A percentile compares a stretch with the other conserved stretches of the same genome.
These are phyloP conservation scores for Brachypterus glaber DNA, from an alignment of 2,888 invertebrate genomes.

Conservation along the genomic window DNA sequence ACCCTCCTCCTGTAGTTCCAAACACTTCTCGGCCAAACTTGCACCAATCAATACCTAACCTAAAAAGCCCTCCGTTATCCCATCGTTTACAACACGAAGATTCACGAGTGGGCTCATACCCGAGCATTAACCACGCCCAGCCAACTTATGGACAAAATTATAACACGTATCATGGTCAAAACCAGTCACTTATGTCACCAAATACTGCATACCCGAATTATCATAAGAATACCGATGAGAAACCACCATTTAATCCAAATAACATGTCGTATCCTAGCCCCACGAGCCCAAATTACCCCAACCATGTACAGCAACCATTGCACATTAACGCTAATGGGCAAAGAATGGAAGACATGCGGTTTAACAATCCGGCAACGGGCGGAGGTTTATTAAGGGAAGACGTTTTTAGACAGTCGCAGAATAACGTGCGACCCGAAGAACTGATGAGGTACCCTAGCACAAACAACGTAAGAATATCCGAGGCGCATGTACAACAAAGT, in stretches of 20 bases:
- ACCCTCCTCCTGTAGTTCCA: slow-evolving; percentile 30
- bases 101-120: slow-evolving; percentile 31
- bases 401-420: slow-evolving; percentile 34
- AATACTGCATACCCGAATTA: slow-evolving; percentile 23
- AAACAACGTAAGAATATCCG: slow-evolving; percentile 31
- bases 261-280: slow-evolving; percentile 32
- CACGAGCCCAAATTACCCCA: slow-evolving; percentile 24
- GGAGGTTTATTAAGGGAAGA: slow-evolving; percentile 34
- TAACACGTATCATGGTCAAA: slow-evolving; percentile 15
- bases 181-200: slow-evolving; percentile 15
- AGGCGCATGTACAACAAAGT: slow-evolving; percentile 30
- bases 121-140: slow-evolving; percentile 28
- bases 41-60: slow-evolving; percentile 42
- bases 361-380: slow-evolving; percentile 22
- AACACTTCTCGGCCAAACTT: slow-evolving; percentile 29
- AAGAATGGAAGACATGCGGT: slow-evolving; percentile 19
- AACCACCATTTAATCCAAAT: slow-evolving; percentile 9
- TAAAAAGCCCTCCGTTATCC: slow-evolving; percentile 36
- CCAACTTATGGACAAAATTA: slow-evolving; percentile 17
- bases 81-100: slow-evolving; percentile 26
- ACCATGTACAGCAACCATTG: slow-evolving; percentile 27
- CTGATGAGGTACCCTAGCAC: slow-evolving; percentile 35
- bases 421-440: slow-evolving; percentile 32
- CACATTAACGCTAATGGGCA: slow-evolving; percentile 31
- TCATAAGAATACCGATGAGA: not conserved